Conservation (phyloP, 2,888 invertebrate genomes). For the Germaria angustata region DNA sequence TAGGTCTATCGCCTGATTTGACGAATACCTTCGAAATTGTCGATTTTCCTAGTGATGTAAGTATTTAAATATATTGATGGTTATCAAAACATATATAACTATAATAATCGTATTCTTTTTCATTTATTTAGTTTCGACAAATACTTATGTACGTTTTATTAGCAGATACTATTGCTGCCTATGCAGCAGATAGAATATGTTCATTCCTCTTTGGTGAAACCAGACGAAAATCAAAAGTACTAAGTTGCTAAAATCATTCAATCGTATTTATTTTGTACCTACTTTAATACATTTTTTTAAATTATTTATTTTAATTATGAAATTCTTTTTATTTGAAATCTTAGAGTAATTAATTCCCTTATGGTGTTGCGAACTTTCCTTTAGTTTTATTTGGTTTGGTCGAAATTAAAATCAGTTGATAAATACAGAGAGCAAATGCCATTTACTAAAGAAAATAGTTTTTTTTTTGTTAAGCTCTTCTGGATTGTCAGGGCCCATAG, state of each 20-base stretch:
- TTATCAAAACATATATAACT: not conserved
- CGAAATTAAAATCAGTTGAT: not conserved
- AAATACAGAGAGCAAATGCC: no score
- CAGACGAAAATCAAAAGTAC: constrained; percentile 79
- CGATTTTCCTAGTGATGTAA: constrained; percentile 93
- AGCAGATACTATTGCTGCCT: constrained; percentile 92
- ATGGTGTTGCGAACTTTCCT: not conserved
- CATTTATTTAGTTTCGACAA: constrained; percentile 90
- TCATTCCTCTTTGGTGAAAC: constrained; percentile 93
- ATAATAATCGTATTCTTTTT: constrained; percentile 68
- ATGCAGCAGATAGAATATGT: constrained; percentile 90
- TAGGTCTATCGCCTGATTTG: constrained; percentile 91
- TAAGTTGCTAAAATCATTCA: constrained; percentile 69
- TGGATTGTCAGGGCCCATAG: no score
- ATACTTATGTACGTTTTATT: constrained; percentile 90
- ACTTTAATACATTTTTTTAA: not conserved
- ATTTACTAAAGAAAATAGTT: no score
- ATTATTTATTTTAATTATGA: constrained; percentile 13
- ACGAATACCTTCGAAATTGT: constrained; percentile 96
- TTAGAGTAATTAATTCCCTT: not conserved
- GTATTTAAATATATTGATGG: constrained; percentile 75
- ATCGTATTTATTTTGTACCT: constrained; percentile 5
- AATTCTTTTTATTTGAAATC: not conserved
- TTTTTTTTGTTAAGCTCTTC: no score
- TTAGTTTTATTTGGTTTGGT: not conserved